Evolutionary conservation across 2,113 vertebrate genomes (phyloP), one percentile per base, ranked within the genome.

Genomic region (Brachionichthys hirsutus): DNA sequence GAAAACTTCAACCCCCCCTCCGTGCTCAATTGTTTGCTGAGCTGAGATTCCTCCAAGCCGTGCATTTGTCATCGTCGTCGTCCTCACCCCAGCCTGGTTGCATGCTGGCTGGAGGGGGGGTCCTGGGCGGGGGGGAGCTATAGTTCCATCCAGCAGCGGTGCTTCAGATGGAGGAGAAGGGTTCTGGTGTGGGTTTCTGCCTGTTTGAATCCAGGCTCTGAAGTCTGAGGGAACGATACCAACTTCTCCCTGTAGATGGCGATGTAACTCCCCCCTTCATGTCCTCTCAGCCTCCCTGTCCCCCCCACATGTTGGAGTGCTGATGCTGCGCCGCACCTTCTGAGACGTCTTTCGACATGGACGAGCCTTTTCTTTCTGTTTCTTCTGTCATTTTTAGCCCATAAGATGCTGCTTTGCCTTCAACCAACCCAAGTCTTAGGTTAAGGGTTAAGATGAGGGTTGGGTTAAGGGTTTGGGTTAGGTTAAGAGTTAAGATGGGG

Each of bases 161-260:
- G 45, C 49, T 65, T 44, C 22, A 24, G 40, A 55, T 16, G 47
- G 12, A 17, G 49, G 48, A 17, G 20, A 17, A 54, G 30, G 43
- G 14, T 50, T 64, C 13, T 59, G 58, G 17, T 40, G 60, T 1
- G 14, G 41, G 62, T 4, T 19, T 0, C 42, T 40, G 51, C 57
- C 35, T 50, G 34, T 50, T 38, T 62, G 22, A 68, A 45, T 63
- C 56, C 63, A 76, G 75, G 49, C 55, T 47, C 30, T 72, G 65
- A 61, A 61, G 3, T 30, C 2, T 30, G 43, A 34, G 52, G 8
- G 17, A 15, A 70, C 47, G 14, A 41, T 65, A 47, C 52, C 13
- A 54, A 3, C 0, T 19, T 3, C 0, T 2, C 51, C 85, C 90
- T 86, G 80, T 87, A 84, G 90, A 87, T 90, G 90, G 89, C 81